phyloP scores from a whole-genome alignment of 2,113 vertebrate genomes.

The Plecotus auritus region DNA sequence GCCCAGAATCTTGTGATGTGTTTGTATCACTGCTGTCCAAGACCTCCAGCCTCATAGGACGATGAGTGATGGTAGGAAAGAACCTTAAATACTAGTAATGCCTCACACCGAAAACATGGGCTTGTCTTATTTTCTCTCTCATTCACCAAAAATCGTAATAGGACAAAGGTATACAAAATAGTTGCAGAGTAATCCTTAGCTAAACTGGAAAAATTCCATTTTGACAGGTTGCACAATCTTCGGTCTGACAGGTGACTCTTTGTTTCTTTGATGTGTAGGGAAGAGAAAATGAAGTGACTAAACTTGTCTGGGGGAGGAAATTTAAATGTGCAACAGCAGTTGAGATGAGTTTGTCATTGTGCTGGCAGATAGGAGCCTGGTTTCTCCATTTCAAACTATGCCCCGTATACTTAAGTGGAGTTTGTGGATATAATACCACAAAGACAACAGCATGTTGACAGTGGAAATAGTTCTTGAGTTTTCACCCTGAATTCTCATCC shows the following conservation, averaged over 20 bases:
- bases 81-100: neutral
- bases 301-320: constrained; percentile 38
- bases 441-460: neutral
- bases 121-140: constrained; percentile 35
- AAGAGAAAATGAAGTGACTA: constrained; percentile 59
- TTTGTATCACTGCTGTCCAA: neutral
- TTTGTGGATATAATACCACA: neutral
- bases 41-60: neutral
- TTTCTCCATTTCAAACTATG: neutral
- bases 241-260: constrained; percentile 38
- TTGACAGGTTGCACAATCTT: constrained; percentile 47
- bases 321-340: constrained; percentile 34
- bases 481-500: neutral
- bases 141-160: constrained; percentile 43
- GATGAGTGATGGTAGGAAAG: neutral
- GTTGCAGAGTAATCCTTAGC: constrained; percentile 46
- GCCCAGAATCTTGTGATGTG: neutral
- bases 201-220: constrained; percentile 57
- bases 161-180: constrained; percentile 52
- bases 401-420: neutral
- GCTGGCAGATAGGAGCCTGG: neutral
- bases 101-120: neutral
- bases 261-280: constrained; percentile 32
- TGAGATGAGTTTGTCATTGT: constrained; percentile 26
- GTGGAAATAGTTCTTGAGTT: neutral